Base-by-base conservation (phyloP, 2,797 vertebrate species). In the Crenuchus spilurus region DNA sequence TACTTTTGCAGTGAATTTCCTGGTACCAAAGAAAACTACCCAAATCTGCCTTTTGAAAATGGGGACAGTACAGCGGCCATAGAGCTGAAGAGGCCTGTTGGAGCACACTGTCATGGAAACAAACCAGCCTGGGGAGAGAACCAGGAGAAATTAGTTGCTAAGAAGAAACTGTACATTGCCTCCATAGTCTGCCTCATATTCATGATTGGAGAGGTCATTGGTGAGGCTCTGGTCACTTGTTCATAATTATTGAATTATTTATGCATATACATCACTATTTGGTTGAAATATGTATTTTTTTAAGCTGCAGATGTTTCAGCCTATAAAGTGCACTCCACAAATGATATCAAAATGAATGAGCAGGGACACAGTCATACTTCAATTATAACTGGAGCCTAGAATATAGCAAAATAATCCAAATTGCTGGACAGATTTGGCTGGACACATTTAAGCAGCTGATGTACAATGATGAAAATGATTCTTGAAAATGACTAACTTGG, bases 181-280 rank as follows among this genome's bases (percentile, higher is more conserved):
- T 97, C 96, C 0, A 85, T 86, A 0, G 87, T 99, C 80, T 99
- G 97, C 84, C 92, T 95, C 5, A 1, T 97, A 88, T 99, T 99
- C 92, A 98, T 99, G 96, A 91, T 96, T 0, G 96, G 96, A 11
- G 97, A 99, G 81, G 93, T 98, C 77, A 91, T 97, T 71, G 97
- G 97, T 99, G 87, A 90, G 18, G 57, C 30, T 54, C 3, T 22
- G 10, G 14, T n/a, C 16, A 20, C 18, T 42, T 7, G 41, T 30
- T n/a, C 2, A 24, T 37, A 37, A 4, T 37, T 4, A 37, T 10
- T 10, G 35, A 10, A 4, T 37, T 37, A 42, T 10, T 42, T 42
- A 22, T 4, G 9, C 35, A 37, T 13, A n/a, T n/a, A n/a, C n/a
- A n/a, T n/a, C n/a, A n/a, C n/a, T n/a, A 16, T 55, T 31, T 2